Evolutionary conservation across 2,113 vertebrate species (phyloP).

Genomic region (Nycticryphes semicollaris): DNA sequence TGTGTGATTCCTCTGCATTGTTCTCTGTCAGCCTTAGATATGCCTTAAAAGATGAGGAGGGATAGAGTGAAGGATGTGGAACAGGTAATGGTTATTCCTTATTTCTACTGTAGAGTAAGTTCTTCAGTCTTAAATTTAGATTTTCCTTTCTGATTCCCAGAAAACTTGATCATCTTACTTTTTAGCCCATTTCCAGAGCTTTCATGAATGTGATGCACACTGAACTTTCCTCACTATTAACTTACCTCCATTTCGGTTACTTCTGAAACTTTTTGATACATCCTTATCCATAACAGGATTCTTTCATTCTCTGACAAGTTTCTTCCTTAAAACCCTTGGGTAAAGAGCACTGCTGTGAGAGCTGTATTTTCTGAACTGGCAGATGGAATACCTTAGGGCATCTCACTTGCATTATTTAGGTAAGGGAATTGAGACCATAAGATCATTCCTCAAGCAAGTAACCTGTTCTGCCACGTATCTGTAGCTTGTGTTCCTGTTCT

Average conservation of each 20-base stretch:
- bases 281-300: neutral
- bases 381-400: neutral
- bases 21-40: neutral
- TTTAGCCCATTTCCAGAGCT: neutral
- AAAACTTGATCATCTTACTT: neutral
- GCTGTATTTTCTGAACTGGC: neutral
- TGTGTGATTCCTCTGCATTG: neutral
- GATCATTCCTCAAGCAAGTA: neutral
- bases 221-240: neutral
- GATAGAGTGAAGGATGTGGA: neutral
- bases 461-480: neutral
- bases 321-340: neutral
- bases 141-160: neutral
- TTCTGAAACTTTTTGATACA: neutral
- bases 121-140: neutral
- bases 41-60: neutral
- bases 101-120: neutral
- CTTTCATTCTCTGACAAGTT: neutral
- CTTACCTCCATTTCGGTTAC: neutral
- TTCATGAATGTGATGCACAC: neutral
- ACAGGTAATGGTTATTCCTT: neutral
- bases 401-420: neutral
- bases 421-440: neutral
- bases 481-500: neutral
- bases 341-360: neutral